Percentiles rank a stretch among this genome's conserved stretches.
Conservation (phyloP, 2,113 vertebrate species). For the Lontra canadensis region DNA sequence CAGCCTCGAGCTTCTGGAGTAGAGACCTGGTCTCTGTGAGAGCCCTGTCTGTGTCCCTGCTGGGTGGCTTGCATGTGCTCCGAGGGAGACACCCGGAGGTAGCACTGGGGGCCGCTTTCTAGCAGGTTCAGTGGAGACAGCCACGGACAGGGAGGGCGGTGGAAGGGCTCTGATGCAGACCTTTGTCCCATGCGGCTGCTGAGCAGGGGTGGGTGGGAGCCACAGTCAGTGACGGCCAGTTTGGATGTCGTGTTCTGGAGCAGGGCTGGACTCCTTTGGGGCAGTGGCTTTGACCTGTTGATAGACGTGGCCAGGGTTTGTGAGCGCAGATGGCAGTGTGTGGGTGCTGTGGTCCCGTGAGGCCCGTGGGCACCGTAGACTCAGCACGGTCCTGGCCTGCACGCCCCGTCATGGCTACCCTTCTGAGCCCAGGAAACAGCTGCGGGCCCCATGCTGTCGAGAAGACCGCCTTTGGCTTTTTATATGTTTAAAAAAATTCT, state of each 20-base stretch:
- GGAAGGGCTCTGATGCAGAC: neutral
- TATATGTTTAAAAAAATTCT: neutral
- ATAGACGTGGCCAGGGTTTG: neutral
- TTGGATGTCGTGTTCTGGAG: neutral
- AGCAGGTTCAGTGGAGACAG: neutral
- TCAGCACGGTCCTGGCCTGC: rapidly evolving
- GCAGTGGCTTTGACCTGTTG: neutral
- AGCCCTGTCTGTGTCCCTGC: neutral
- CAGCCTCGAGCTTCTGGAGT: neutral
- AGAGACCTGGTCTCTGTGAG: neutral
- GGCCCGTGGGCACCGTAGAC: neutral
- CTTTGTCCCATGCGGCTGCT: neutral
- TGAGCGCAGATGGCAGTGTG: neutral
- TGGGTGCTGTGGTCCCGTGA: neutral
- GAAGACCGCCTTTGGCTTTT: neutral
- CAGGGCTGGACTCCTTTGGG: neutral
- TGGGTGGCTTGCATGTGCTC: neutral
- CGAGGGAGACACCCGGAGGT: no score
- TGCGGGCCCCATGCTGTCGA: neutral
- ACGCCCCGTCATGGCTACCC: rapidly evolving
- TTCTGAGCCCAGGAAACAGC: neutral
- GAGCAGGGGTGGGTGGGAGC: neutral
- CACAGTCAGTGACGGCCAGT: neutral
- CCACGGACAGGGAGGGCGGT: neutral
- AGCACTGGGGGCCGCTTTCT: neutral